phyloP scores from a whole-genome alignment of 2,888 invertebrate genomes.

The Apamea sordens region DNA sequence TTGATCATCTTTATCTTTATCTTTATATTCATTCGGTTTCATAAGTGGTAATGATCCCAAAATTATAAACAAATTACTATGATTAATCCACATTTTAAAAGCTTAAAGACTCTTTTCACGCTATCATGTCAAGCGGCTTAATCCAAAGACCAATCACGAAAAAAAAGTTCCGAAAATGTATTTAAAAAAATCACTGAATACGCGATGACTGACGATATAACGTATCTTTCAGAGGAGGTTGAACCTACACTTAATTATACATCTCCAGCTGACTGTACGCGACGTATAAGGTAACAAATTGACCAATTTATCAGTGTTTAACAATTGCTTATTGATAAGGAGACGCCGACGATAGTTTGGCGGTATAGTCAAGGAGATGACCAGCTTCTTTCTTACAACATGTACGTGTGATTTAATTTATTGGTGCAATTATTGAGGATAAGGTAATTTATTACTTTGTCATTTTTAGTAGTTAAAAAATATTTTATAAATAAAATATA shows the following conservation, averaged over 20 bases:
- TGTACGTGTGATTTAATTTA: conserved; percentile 31
- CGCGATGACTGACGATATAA: conserved; percentile 35
- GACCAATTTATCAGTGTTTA: conserved; percentile 75
- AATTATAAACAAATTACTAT: conserved; percentile 3
- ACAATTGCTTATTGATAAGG: conserved; percentile 70
- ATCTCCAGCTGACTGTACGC: conserved; percentile 48
- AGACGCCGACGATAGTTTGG: conserved; percentile 49
- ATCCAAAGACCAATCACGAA: background rate
- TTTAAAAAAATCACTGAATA: conserved; percentile 6
- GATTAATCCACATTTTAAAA: background rate
- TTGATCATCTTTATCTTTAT: too few relatives aligned
- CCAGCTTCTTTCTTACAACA: conserved; percentile 9
- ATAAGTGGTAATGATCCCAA: background rate
- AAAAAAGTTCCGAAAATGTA: conserved; percentile 4
- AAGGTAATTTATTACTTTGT: conserved; percentile 8
- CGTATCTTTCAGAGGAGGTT: conserved; percentile 41
- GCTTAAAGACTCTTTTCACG: background rate
- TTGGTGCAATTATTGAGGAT: conserved; percentile 14
- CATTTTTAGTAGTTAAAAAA: background rate
- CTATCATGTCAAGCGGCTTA: background rate
- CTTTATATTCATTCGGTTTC: background rate
- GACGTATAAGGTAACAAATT: conserved; percentile 71
- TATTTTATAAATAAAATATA: background rate
- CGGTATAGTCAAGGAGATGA: conserved; percentile 48
- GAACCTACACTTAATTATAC: conserved; percentile 53